Evolutionary conservation across 2,797 vertebrate genomes (phyloP), one percentile per base, ranked within the genome.

Genomic region (Hippocampus kuda): DNA sequence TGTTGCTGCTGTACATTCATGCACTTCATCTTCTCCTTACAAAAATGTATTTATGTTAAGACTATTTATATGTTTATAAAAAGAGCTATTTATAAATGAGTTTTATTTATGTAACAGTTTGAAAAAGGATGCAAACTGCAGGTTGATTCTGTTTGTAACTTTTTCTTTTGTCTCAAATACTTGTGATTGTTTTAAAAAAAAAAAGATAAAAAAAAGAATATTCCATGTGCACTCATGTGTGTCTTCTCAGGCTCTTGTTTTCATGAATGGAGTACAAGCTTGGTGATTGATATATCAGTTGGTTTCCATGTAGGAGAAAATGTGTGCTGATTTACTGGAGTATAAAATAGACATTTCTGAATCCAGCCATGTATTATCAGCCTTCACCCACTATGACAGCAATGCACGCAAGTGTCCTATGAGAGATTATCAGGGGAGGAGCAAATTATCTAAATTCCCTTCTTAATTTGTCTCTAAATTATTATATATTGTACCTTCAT

Each of bases 31-130:
- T 91, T 90, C 90, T 83, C 83, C 93, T 91, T 91, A 93, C 96
- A 94, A 97, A 93, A 94, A 96, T 97, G 94, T 99, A 99, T 99
- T 99, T 99, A 98, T 98, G 96, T 98, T 98, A 92, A 89, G 94
- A 94, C 93, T 98, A 98, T 99, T 98, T 98, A 98, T 98, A 98
- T 99, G 96, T 98, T 97, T 98, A 98, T 99, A 97, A 95, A 91
- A 92, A 98, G 94, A 99, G 93, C 94, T 98, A 99, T 99, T 98
- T 99, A 98, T 99, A 96, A 97, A 95, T 91, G 87, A 91, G 90
- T 94, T 95, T 94, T 98, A 99, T 98, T 99, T 99, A 98, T 98
- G 96, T 98, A 97, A 95, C 93, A 90, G 88, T 92, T 91, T 89
- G 83, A 92, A 94, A 96, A 96, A 89, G 92, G 91, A 93, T 93